Evolutionary conservation across 2,888 invertebrate species (phyloP), one percentile per base, ranked within the genome.

Genomic region (Acleris emargana): DNA sequence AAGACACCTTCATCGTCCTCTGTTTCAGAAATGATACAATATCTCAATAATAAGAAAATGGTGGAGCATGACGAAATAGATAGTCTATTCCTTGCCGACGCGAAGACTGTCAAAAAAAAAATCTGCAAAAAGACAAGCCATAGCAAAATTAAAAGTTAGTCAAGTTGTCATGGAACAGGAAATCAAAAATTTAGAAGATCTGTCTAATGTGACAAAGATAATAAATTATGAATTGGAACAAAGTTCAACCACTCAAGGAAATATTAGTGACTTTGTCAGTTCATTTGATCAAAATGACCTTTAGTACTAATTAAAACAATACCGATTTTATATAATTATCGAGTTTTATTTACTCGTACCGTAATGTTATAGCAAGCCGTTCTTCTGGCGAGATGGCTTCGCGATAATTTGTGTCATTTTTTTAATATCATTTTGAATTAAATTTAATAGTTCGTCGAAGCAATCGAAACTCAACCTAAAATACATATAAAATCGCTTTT

Each of bases 111-210:
- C 20, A 51, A 51, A 25, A 51, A 51, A 51, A 28, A 16, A 16
- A n/a, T 22, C 51, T 22, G 51, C 51, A n/a, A 51, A 51, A 51
- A 51, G 51, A 51, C 51, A 51, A 51, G 51, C 51, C 25, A 25
- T 51, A 22, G 22, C 51, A 13, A 51, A 51, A 51, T 51, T 51
- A 28, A 51, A 51, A 51, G 51, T 51, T 25, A n/a, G 51, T 51
- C 51, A 25, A 51, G 51, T 51, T 28, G 25, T 51, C 20, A 51
- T 25, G 51, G 51, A 51, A 51, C 51, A 51, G 51, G 51, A 51
- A 51, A 51, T 51, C 51, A 18, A 51, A 51, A 51, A 51, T 51
- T 51, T 25, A n/a, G 28, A 51, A 51, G 51, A 51, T 25, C 25
- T 25, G 25, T 25, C 25, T 25, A 25, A 25, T 25, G 25, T 25